Percentiles rank a stretch among this genome's conserved stretches.
These are phyloP conservation scores for Melanargia galathea DNA, from an alignment of 2,888 invertebrate species.

Conservation along the genomic window DNA sequence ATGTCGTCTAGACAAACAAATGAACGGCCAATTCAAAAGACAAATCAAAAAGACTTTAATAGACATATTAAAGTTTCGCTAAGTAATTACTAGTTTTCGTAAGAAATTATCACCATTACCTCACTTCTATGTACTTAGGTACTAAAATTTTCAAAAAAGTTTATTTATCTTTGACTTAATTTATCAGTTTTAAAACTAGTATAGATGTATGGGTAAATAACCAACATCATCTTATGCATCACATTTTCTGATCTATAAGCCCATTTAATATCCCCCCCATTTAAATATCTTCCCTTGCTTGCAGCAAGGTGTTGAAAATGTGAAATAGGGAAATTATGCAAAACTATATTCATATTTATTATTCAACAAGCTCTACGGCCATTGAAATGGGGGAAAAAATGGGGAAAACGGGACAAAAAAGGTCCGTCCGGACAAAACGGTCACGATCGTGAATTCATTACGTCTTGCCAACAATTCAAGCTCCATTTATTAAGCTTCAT, in stretches of 20 bases:
- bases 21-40: too few species aligned
- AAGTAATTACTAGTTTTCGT: too few species aligned
- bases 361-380: background rate
- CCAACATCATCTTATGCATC: background rate
- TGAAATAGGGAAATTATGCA: background rate
- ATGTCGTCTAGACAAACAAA: too few species aligned
- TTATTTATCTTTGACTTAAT: too few species aligned
- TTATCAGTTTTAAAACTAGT: too few species aligned
- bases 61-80: too few species aligned
- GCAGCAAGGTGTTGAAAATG: background rate
- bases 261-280: background rate
- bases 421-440: background rate
- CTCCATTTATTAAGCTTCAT: slow-evolving; percentile 5
- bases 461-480: slow-evolving; percentile 11
- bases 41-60: too few species aligned
- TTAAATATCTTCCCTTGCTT: background rate
- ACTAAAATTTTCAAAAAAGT: too few species aligned
- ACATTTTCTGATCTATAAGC: background rate
- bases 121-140: too few species aligned
- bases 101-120: too few species aligned
- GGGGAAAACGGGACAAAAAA: background rate
- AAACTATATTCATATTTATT: slow-evolving; percentile 16
- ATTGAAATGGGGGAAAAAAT: background rate
- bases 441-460: slow-evolving; percentile 10
- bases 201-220: too few species aligned